Percentiles rank a stretch among this genome's conserved stretches.
Conservation (phyloP, 2,113 vertebrate genomes). For the Gavialis gangeticus region DNA sequence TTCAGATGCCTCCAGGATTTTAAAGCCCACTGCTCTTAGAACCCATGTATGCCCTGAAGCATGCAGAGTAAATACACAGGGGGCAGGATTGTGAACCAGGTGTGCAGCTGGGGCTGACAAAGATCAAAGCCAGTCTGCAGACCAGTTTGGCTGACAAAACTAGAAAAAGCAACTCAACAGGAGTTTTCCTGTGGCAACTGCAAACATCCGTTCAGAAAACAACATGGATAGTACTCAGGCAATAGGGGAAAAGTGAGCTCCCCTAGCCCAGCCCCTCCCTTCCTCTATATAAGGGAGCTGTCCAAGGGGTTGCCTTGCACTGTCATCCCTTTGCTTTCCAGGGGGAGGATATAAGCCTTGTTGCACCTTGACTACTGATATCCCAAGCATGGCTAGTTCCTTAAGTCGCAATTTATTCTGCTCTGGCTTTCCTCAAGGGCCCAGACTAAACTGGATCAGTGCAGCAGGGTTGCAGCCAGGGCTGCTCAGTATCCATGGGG, state of each 20-base stretch:
- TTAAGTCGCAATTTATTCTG: neutral
- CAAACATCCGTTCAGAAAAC: neutral
- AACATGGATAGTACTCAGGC: neutral
- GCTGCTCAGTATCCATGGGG: constrained; percentile 75
- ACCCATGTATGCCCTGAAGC: neutral
- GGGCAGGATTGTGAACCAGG: neutral
- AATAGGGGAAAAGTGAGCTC: neutral
- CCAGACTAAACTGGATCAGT: neutral
- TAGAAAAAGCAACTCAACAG: neutral
- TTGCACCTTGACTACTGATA: neutral
- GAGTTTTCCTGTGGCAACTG: neutral
- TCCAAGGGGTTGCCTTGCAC: neutral
- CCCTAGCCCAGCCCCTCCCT: neutral
- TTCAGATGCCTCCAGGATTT: neutral
- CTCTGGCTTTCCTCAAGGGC: neutral
- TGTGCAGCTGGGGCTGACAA: neutral
- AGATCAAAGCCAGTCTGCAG: neutral
- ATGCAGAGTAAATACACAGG: neutral
- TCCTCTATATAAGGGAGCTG: neutral
- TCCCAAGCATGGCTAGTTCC: neutral
- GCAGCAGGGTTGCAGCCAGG: neutral
- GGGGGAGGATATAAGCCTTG: neutral
- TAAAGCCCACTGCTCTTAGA: neutral
- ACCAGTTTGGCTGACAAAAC: neutral
- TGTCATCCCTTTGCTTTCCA: neutral